Evolutionary conservation across 2,888 invertebrate genomes (phyloP), one percentile per base, ranked within the genome.

Genomic region (Caenorhabditis virilis): DNA sequence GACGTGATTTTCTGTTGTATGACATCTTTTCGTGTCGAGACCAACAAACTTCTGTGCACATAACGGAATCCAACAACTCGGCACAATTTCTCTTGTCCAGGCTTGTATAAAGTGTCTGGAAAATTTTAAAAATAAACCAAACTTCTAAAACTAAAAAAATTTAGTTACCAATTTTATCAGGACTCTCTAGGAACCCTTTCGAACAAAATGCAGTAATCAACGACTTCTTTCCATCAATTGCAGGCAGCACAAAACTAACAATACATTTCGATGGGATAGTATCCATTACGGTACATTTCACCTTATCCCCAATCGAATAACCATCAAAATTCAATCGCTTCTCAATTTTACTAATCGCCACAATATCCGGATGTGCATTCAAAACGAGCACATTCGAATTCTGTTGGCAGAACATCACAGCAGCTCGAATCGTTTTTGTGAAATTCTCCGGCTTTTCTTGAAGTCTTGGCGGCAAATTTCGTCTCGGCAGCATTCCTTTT

Each of bases 361-460:
- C 73, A 47, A 82, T 67, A 43, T 82, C 82, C 1, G 80, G 80
- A 65, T 81, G 80, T 13, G 78, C 82, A 35, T 60, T 69, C 38
- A 82, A 62, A 13, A 78, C 76, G 23, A 82, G 66, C 1, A 82
- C 48, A 23, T 72, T 71, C 4, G 77, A 70, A 49, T 78, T 77
- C 46, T 77, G 79, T 49, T 77, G 75, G 27, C 73, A 74, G 41
- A 74, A 55, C 54, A 77, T 60, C 7, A 82, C 78, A 16, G 78
- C 68, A 35, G 64, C 74, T n/a, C 81, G 73, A 25, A 81, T 59
- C 3, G 78, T 49, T 55, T 73, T 77, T 18, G 62, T 65, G 23
- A 78, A 65, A 23, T 65, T 53, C 11, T 64, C 62, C 23, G 69
- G 54, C 46, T 80, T 75, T 27, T 68, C 59, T 7, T 78, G 72